Evolutionary conservation across 1,140 invertebrate species (phyloP).

Genomic region (Papilio helenus): DNA sequence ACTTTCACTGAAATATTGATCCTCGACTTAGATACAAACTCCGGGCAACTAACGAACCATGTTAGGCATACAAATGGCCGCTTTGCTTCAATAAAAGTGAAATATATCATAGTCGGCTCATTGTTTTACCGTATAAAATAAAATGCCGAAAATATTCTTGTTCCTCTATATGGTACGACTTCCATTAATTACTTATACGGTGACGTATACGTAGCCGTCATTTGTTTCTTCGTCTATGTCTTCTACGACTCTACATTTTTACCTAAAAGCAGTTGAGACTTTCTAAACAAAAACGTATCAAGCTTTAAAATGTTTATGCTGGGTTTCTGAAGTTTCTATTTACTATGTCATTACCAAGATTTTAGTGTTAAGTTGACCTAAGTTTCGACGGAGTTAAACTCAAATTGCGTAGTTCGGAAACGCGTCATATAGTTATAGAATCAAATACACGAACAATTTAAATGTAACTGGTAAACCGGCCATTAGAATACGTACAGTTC

Average conservation of each 20-base stretch:
- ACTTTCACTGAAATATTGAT: slow-evolving; percentile 26
- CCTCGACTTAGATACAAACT: slow-evolving; percentile 16
- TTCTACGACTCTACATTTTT: background rate
- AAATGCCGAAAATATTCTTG: background rate
- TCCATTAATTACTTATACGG: background rate
- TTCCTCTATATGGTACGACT: background rate
- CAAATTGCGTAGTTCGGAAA: no score
- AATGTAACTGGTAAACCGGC: no score
- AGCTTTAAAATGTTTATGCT: background rate
- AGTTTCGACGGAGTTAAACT: no score
- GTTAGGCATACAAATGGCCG: slow-evolving; percentile 23
- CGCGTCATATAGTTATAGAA: no score
- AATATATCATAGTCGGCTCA: slow-evolving; percentile 13
- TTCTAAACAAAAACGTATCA: background rate
- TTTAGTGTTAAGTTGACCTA: no score
- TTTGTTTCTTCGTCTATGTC: no score
- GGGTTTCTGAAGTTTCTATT: no score
- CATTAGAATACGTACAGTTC: no score
- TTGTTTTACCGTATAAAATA: slow-evolving; percentile 23
- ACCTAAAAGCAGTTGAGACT: background rate
- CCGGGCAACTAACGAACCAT: slow-evolving; percentile 19
- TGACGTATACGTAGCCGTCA: background rate
- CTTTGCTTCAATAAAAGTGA: background rate
- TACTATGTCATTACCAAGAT: no score
- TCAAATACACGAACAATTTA: no score